phyloP scores from a whole-genome alignment of 2,797 vertebrate species.

The Hapalemur alaotrensis region DNA sequence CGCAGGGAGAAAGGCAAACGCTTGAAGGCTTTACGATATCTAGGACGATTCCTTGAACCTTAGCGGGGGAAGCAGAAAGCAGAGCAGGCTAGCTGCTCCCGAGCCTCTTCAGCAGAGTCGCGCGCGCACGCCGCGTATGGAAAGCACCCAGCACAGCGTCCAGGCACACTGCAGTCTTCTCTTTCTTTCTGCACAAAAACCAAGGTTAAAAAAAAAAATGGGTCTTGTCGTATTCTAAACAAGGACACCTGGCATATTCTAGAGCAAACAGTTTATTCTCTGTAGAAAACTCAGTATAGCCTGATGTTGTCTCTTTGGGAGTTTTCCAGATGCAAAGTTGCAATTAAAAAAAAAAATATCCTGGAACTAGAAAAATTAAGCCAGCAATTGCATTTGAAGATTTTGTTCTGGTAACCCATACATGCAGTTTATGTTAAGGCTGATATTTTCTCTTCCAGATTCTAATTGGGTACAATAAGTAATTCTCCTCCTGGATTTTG shows the following conservation, averaged over 20 bases:
- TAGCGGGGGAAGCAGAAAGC: not conserved
- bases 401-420: not conserved
- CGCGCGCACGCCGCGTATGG: accelerated
- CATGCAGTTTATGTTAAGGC: not conserved
- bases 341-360: not conserved
- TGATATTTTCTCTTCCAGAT: not conserved
- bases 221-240: not conserved
- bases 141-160: not conserved
- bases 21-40: not conserved
- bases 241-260: not conserved
- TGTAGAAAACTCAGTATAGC: not conserved
- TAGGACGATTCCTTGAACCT: not conserved
- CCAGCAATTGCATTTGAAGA: not conserved
- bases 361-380: constrained; percentile 33
- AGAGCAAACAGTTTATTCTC: not conserved
- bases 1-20: not conserved
- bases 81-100: not conserved
- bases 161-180: not conserved
- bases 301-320: not conserved
- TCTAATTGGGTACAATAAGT: not conserved
- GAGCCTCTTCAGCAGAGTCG: not conserved
- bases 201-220: not conserved
- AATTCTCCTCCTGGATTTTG: not conserved
- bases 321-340: constrained; percentile 12
- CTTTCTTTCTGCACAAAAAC: not conserved